phyloP scores from a whole-genome alignment of 2,888 invertebrate genomes.

The Auanema sp. region DNA sequence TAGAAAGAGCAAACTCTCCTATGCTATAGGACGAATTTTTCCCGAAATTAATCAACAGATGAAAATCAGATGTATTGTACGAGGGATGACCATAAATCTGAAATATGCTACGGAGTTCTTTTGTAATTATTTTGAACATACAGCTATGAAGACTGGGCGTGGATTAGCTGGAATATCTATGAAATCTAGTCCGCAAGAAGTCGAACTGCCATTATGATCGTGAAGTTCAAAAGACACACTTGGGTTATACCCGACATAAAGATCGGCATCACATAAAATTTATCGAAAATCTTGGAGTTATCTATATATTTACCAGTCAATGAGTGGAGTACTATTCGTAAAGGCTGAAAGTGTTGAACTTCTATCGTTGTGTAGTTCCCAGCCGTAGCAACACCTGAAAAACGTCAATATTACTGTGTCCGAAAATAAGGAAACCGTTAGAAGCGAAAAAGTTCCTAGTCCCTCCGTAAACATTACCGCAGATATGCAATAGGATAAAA shows the following conservation, averaged over 20 bases:
- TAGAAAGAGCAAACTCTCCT: conserved; percentile 4
- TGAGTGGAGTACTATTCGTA: neutral
- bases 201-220: conserved; percentile 12
- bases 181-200: conserved; percentile 14
- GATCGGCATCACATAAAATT: conserved; percentile 11
- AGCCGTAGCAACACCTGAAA: neutral
- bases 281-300: neutral
- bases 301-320: neutral
- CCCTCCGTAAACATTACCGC: neutral
- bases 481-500: neutral
- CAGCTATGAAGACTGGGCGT: conserved; percentile 9
- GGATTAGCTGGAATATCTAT: conserved; percentile 10
- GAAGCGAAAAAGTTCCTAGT: too few relatives aligned
- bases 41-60: conserved; percentile 10
- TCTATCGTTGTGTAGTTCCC: neutral
- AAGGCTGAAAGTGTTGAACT: too few relatives aligned
- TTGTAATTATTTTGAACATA: neutral
- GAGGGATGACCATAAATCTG: conserved; percentile 18
- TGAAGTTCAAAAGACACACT: conserved; percentile 4
- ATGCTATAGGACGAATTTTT: conserved; percentile 14
- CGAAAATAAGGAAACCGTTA: neutral
- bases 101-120: neutral
- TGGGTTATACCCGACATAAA: neutral
- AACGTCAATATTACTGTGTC: neutral
- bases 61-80: conserved; percentile 1